A percentile compares a stretch with the other conserved stretches of the same genome.
Conservation (phyloP, 2,888 invertebrate species). For the Ormyrus rosae region DNA sequence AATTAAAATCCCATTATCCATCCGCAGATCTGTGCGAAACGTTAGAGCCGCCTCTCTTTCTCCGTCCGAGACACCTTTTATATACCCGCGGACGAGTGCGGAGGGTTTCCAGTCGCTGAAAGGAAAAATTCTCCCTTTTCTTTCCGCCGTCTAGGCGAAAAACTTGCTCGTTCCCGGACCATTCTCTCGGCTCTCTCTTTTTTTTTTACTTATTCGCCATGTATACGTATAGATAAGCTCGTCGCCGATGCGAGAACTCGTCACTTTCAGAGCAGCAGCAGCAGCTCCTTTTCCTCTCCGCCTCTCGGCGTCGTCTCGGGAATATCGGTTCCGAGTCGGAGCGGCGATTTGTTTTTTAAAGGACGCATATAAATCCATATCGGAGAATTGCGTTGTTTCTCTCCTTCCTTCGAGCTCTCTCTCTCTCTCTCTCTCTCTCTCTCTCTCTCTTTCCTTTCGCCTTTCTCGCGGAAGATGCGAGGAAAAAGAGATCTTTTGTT, state of each 20-base stretch:
- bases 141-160: background rate
- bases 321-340: too few species aligned
- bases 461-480: conserved; percentile 6
- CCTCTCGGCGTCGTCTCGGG: too few species aligned
- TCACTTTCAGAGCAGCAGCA: conserved; percentile 41
- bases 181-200: background rate
- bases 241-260: conserved; percentile 43
- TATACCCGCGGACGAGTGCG: conserved; percentile 6
- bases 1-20: conserved; percentile 52
- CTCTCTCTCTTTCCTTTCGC: conserved; percentile 16
- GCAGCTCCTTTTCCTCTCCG: too few species aligned
- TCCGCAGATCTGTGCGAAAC: conserved; percentile 9
- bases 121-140: conserved; percentile 32
- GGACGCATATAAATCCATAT: too few species aligned
- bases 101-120: background rate
- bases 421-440: conserved; percentile 16
- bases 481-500: conserved; percentile 12
- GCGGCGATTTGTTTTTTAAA: too few species aligned
- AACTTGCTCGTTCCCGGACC: conserved; percentile 24
- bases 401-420: background rate
- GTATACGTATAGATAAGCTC: conserved; percentile 9
- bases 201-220: conserved; percentile 10
- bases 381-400: too few species aligned
- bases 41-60: background rate
- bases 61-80: conserved; percentile 12